A percentile compares a stretch with the other conserved stretches of the same genome.
Conservation (phyloP, 2,113 vertebrate species). For the Equus quagga region DNA sequence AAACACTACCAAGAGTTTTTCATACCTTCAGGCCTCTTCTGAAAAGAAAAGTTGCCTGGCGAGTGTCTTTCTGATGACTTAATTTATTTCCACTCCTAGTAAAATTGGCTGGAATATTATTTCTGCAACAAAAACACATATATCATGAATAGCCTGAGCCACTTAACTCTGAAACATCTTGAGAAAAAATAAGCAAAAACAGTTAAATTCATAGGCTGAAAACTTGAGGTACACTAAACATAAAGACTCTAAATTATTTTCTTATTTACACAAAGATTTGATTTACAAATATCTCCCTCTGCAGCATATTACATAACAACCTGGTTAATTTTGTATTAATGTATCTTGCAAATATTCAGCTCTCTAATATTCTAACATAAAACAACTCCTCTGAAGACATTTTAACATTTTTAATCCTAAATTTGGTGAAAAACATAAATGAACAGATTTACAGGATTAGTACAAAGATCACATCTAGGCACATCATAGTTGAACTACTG, state of each 20-base stretch:
- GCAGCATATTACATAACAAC: not conserved
- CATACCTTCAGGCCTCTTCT: constrained; percentile 95
- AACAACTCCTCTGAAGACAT: constrained; percentile 3
- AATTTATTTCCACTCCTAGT: constrained; percentile 88
- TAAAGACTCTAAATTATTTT: constrained; percentile 38
- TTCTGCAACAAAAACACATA: constrained; percentile 85
- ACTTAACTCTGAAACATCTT: constrained; percentile 56
- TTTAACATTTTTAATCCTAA: constrained; percentile 45
- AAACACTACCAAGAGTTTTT: constrained; percentile 39
- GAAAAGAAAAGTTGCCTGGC: constrained; percentile 97
- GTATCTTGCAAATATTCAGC: constrained; percentile 5
- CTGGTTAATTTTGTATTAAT: constrained; percentile 20
- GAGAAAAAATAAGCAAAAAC: constrained; percentile 52
- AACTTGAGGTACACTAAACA: not conserved
- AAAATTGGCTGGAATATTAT: constrained; percentile 84
- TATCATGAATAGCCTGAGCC: not conserved
- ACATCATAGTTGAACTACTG: not conserved
- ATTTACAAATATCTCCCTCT: constrained; percentile 38
- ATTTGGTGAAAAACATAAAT: constrained; percentile 19
- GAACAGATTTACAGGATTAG: not conserved
- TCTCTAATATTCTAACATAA: not conserved
- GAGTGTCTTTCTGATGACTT: constrained; percentile 92
- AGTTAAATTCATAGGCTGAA: constrained; percentile 46
- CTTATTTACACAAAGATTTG: constrained; percentile 35
- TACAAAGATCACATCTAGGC: not conserved